Percentiles rank a stretch among this genome's conserved stretches.
These are phyloP conservation scores for Brachyptera risi DNA, from an alignment of 2,888 invertebrate genomes.

Conservation along the genomic window DNA sequence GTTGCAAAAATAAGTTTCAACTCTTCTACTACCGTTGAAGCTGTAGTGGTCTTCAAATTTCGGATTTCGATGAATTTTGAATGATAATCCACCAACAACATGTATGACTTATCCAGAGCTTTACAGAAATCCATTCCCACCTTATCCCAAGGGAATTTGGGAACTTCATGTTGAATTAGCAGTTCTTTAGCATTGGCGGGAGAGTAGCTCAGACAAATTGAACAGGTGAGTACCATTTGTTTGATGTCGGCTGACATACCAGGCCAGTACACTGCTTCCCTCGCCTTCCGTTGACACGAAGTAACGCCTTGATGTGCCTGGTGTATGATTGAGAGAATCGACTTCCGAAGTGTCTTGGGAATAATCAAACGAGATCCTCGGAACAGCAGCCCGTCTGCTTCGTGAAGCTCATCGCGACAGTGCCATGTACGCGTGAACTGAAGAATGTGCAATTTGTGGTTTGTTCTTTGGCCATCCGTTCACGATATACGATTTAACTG, in stretches of 20 bases:
- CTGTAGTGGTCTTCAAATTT: too few relatives aligned
- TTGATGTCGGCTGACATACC: slow-evolving; percentile 36
- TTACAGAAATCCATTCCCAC: too few relatives aligned
- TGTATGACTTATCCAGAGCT: too few relatives aligned
- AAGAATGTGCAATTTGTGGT: not conserved
- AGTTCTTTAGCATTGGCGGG: too few relatives aligned
- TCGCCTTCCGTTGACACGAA: not conserved
- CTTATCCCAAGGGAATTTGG: too few relatives aligned
- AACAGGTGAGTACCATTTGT: slow-evolving; percentile 25
- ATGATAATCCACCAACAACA: too few relatives aligned
- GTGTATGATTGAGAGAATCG: slow-evolving; percentile 2
- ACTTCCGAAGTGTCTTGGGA: not conserved
- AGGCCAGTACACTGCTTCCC: slow-evolving; percentile 10
- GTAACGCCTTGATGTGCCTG: slow-evolving; percentile 13
- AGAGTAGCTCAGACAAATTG: slow-evolving; percentile 10
- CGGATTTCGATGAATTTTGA: too few relatives aligned
- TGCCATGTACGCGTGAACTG: slow-evolving; percentile 1
- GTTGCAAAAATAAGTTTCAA: too few relatives aligned
- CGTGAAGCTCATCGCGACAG: slow-evolving; percentile 6
- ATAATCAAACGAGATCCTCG: not conserved
- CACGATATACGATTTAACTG: not conserved
- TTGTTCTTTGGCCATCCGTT: not conserved
- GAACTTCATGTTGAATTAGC: too few relatives aligned
- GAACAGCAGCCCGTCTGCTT: slow-evolving; percentile 7
- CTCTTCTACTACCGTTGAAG: too few relatives aligned